Evolutionary conservation across 2,888 invertebrate genomes (phyloP).

Genomic region (Megaustenia siamemsis): DNA sequence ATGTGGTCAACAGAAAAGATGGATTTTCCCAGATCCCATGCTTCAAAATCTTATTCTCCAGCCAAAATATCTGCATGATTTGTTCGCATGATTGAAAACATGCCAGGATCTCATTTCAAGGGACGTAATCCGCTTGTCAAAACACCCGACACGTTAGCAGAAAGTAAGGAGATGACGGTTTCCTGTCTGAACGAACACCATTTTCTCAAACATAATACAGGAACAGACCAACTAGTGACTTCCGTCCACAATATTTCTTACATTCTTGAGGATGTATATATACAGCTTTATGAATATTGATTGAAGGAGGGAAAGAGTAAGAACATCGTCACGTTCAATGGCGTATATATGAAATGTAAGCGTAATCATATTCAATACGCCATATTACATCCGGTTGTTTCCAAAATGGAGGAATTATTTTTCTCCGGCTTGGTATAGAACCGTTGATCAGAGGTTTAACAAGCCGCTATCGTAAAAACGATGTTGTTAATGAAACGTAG

Average conservation of each 20-base stretch:
- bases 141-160: slow-evolving; percentile 5
- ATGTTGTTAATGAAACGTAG: no score
- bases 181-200: not conserved
- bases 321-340: no score
- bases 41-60: not conserved
- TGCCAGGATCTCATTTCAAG: slow-evolving; percentile 7
- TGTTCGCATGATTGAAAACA: slow-evolving; percentile 15
- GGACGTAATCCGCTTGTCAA: slow-evolving; percentile 9
- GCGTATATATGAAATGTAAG: no score
- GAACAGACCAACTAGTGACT: not conserved
- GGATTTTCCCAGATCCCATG: not conserved
- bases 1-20: not conserved
- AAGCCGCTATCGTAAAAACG: no score
- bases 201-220: slow-evolving; percentile 1
- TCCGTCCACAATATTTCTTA: not conserved
- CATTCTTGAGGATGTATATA: no score
- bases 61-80: not conserved
- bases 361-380: no score
- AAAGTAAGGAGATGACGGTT: slow-evolving; percentile 5
- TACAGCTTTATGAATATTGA: no score
- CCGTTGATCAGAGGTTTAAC: no score
- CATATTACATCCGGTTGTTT: no score
- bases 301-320: no score
- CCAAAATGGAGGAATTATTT: no score
- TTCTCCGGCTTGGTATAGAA: no score